Conservation (phyloP, 1,140 invertebrate genomes). For the Cotesia glomerata region DNA sequence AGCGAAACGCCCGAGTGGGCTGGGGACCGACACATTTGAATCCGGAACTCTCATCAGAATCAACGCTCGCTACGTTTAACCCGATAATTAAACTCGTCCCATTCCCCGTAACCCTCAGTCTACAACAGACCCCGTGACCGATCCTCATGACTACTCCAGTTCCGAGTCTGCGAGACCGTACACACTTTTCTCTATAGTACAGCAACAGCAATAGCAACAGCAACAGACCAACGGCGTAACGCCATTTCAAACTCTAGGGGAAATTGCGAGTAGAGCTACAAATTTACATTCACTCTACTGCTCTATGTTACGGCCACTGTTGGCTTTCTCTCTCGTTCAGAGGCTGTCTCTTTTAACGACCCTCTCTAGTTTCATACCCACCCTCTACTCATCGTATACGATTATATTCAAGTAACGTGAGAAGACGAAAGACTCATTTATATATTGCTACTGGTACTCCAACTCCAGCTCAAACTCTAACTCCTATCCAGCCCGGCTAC, state of each 20-base stretch:
- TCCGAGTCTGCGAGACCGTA: not conserved
- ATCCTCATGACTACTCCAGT: not conserved
- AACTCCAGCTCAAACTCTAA: too few species aligned
- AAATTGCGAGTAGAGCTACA: slow-evolving; percentile 52
- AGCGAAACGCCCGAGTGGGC: slow-evolving; percentile 35
- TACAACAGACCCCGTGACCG: not conserved
- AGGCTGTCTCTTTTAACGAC: slow-evolving; percentile 8
- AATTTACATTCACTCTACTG: slow-evolving; percentile 51
- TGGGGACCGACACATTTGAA: slow-evolving; percentile 53
- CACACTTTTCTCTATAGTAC: not conserved
- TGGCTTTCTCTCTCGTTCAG: not conserved
- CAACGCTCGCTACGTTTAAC: slow-evolving; percentile 63
- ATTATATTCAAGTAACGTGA: slow-evolving; percentile 5
- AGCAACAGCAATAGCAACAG: too few species aligned
- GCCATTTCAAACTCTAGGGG: slow-evolving; percentile 24
- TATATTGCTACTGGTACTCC: too few species aligned
- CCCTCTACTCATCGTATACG: too few species aligned
- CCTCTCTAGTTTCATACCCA: slow-evolving; percentile 6
- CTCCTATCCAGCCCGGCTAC: too few species aligned
- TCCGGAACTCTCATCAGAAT: slow-evolving; percentile 64
- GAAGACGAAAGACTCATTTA: not conserved
- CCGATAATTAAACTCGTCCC: slow-evolving; percentile 61
- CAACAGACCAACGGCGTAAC: not conserved
- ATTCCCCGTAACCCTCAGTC: slow-evolving; percentile 2
- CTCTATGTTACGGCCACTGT: not conserved